phyloP scores from a whole-genome alignment of 2,888 invertebrate species.

The Orchestes rusci region DNA sequence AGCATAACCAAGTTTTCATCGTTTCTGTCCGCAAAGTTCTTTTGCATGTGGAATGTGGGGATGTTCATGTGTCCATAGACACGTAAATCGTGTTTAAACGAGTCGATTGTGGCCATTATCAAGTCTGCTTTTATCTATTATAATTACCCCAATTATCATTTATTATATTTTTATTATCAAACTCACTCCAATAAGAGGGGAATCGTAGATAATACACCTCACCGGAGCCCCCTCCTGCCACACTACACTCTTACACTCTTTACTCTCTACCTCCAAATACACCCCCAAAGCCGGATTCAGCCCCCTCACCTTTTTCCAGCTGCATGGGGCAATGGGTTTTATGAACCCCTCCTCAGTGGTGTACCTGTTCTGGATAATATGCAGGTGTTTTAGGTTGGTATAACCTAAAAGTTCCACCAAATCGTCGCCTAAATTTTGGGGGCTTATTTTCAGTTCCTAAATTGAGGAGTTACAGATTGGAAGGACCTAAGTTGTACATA shows the following conservation, averaged over 20 bases:
- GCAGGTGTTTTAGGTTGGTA: slow-evolving; percentile 57
- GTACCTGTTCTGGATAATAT: slow-evolving; percentile 67
- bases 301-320: slow-evolving; percentile 46
- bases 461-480: slow-evolving; percentile 3
- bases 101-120: slow-evolving; percentile 52
- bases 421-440: slow-evolving; percentile 70
- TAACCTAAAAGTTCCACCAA: slow-evolving; percentile 60
- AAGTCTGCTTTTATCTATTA: slow-evolving; percentile 46
- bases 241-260: slow-evolving; percentile 51
- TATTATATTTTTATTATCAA: slow-evolving; percentile 1
- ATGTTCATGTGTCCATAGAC: slow-evolving; percentile 62
- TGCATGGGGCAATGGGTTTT: slow-evolving; percentile 45
- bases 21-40: slow-evolving; percentile 61
- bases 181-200: slow-evolving; percentile 50
- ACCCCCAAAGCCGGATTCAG: slow-evolving; percentile 58
- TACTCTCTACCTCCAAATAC: slow-evolving; percentile 60
- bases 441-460: slow-evolving; percentile 58
- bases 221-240: slow-evolving; percentile 67
- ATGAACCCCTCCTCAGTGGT: slow-evolving; percentile 52
- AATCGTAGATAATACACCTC: slow-evolving; percentile 55
- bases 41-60: slow-evolving; percentile 58
- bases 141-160: neutral
- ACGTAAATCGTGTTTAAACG: slow-evolving; percentile 55
- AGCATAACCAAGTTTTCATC: slow-evolving; percentile 63
- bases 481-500: slow-evolving; percentile 32